Base-by-base conservation (phyloP, 2,113 vertebrate genomes). In the Phainopepla nitens region DNA sequence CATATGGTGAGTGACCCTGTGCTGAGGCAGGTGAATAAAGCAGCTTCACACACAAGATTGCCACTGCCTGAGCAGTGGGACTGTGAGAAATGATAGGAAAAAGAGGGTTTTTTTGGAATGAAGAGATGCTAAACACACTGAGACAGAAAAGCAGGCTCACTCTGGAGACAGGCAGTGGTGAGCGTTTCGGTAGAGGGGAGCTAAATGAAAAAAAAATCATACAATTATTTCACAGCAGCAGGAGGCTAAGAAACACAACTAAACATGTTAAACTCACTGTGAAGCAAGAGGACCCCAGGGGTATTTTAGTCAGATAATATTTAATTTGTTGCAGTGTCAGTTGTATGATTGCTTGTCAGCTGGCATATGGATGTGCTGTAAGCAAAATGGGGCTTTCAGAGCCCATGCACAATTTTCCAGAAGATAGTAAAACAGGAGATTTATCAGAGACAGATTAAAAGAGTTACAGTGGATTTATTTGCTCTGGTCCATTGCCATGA, bases 271-370 rank as follows among this genome's bases (percentile, higher is more conserved):
- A 96, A 94, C 93, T 95, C 75, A 6, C 58, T 92, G 93, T 95
- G 96, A 95, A 94, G 85, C 47, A 62, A 72, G 89, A 95, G 77
- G 66, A 92, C 81, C 94, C 79, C 79, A 35, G 91, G 95, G 95
- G 90, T 87, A 80, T 94, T 96, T 95, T 94, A 96, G 94, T 94
- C 94, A 95, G 93, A 94, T 96, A 93, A 91, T 96, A 93, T 96
- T 97, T 96, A 91, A 91, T 95, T 96, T 93, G 90, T 33, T 93
- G 85, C 71, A 60, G 85, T 91, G 96, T 96, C 95, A 88, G 90
- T 96, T 95, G 85, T 97, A 14, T 94, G 96, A 96, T 91, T 93
- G 94, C 90, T 95, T 96, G 96, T 96, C 96, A 88, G 88, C 92
- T 95, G 92, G 92, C 96, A 96, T 95, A 93, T 96, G 92, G 73